Evolutionary conservation across 92 coral and sea anemone species (phyloP).

Genomic region (Umimayanthus chanpuru): DNA sequence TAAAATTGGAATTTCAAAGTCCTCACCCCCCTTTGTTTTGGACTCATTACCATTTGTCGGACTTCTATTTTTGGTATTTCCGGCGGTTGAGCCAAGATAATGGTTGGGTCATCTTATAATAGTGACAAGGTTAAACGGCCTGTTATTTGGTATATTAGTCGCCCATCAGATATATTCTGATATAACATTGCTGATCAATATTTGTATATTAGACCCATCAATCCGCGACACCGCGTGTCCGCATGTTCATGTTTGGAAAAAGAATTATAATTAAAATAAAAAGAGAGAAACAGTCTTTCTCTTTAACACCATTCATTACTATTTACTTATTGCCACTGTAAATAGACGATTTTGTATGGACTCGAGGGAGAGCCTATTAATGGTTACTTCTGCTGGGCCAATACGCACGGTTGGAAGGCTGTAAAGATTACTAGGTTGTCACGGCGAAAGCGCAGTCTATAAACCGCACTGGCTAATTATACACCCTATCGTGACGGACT

Average conservation of each 20-base stretch:
- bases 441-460: slow-evolving; percentile 31
- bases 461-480: slow-evolving; percentile 34
- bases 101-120: slow-evolving; percentile 16
- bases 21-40: slow-evolving; percentile 2
- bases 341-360: background rate
- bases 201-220: slow-evolving; percentile 32
- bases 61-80: slow-evolving; percentile 43
- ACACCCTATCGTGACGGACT: slow-evolving; percentile 39
- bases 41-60: background rate
- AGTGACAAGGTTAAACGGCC: slow-evolving; percentile 26
- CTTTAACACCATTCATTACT: background rate
- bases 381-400: slow-evolving; percentile 2
- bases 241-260: slow-evolving; percentile 42
- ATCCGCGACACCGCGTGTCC: background rate
- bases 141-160: slow-evolving; percentile 27
- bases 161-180: slow-evolving; percentile 26
- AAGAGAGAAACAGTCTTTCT: background rate
- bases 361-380: background rate
- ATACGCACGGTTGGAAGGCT: slow-evolving; percentile 23
- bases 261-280: background rate
- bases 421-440: slow-evolving; percentile 22
- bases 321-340: background rate
- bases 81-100: slow-evolving; percentile 14
- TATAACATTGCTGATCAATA: slow-evolving; percentile 22
- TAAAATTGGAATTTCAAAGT: slow-evolving; percentile 15